Conservation (phyloP, 2,113 vertebrate genomes). For the Podilymbus podiceps region DNA sequence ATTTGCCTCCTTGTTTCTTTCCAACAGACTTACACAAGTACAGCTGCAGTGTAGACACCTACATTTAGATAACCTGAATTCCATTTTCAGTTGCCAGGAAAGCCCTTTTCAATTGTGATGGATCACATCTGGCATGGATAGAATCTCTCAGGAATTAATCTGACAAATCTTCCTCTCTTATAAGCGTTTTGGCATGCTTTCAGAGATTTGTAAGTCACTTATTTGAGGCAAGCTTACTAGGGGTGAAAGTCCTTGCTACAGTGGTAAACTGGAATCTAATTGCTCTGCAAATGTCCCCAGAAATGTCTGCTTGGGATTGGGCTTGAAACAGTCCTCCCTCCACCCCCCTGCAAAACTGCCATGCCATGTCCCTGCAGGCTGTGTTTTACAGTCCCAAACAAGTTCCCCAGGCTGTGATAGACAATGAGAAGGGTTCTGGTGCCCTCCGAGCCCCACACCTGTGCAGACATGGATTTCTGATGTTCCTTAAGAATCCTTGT, state of each 20-base stretch:
- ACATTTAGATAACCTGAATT: not conserved
- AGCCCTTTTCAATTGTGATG: not conserved
- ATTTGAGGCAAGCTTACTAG: not conserved
- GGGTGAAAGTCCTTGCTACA: not conserved
- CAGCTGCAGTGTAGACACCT: not conserved
- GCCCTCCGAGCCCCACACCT: not conserved
- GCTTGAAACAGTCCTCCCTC: not conserved
- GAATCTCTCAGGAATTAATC: not conserved
- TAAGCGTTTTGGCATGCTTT: not conserved
- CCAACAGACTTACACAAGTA: not conserved
- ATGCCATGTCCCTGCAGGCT: not conserved
- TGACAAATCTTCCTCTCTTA: not conserved
- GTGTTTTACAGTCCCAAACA: not conserved
- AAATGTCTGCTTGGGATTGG: not conserved
- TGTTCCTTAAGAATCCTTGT: not conserved
- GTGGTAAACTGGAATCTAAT: not conserved
- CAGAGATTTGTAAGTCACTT: not conserved
- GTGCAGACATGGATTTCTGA: not conserved
- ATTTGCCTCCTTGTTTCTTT: not conserved
- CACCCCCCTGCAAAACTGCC: not conserved
- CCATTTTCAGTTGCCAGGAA: not conserved
- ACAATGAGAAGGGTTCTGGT: not conserved
- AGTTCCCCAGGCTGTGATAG: not conserved
- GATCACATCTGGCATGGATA: not conserved
- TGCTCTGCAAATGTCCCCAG: not conserved